A percentile compares a stretch with the other conserved stretches of the same genome.
Evolutionary conservation across 1,140 invertebrate genomes (phyloP).

Genomic region (Subanguina moxae): DNA sequence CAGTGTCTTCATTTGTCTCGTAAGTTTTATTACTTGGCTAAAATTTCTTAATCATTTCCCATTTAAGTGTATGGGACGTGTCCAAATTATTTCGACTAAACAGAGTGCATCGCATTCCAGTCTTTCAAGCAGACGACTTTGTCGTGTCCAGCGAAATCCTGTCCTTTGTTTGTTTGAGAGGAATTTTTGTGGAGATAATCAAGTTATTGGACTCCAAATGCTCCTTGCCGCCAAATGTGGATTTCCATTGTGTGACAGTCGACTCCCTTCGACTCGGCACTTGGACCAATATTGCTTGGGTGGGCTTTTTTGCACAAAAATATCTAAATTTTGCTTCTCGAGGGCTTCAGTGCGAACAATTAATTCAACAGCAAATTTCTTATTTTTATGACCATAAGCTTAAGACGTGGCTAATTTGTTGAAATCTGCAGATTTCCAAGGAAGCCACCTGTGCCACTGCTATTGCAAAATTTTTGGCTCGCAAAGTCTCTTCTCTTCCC

Average conservation of each 20-base stretch:
- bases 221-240: conserved; percentile 31
- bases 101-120: conserved; percentile 48
- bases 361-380: no score
- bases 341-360: no score
- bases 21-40: conserved; percentile 21
- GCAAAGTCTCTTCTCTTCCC: conserved; percentile 32
- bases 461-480: conserved; percentile 21
- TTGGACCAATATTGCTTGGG: conserved; percentile 32
- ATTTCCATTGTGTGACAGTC: conserved; percentile 27
- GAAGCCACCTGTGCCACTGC: conserved; percentile 6
- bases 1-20: conserved; percentile 15
- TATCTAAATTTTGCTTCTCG: no score
- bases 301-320: conserved; percentile 24
- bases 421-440: conserved; percentile 15
- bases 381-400: no score
- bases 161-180: conserved; percentile 37
- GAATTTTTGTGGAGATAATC: conserved; percentile 40
- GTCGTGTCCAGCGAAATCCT: conserved; percentile 25
- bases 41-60: conserved; percentile 4
- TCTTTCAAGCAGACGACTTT: conserved; percentile 34
- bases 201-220: conserved; percentile 38
- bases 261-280: conserved; percentile 31
- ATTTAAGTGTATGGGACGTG: conserved; percentile 43
- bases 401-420: no score
- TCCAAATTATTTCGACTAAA: conserved; percentile 44